Conservation (phyloP, 2,888 invertebrate species). For the Endotricha flammealis region DNA sequence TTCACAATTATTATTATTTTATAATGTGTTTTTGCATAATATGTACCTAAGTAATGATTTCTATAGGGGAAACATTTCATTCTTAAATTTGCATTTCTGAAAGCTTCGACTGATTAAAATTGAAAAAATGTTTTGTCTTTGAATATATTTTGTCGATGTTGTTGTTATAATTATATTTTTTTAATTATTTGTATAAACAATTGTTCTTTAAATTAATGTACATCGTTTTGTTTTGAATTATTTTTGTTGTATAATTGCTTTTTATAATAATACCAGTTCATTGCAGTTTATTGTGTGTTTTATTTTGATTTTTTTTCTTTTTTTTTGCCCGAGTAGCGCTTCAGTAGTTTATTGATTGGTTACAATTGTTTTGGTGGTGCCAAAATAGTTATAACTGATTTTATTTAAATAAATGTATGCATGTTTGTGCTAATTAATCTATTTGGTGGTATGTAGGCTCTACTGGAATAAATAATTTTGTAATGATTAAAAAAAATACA, state of each 20-base stretch:
- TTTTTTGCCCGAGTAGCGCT: constrained; percentile 65
- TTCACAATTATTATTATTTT: constrained; percentile 33
- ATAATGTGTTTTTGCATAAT: constrained; percentile 68
- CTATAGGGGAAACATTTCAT: constrained; percentile 57
- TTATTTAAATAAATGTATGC: constrained; percentile 22
- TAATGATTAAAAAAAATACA: no score
- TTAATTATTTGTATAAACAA: constrained; percentile 84
- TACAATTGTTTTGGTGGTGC: constrained; percentile 40
- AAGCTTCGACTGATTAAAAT: constrained; percentile 74
- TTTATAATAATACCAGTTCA: constrained; percentile 86
- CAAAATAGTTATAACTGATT: constrained; percentile 43
- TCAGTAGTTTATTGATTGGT: constrained; percentile 39
- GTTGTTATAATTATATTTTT: constrained; percentile 81
- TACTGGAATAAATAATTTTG: no score
- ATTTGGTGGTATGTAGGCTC: no score
- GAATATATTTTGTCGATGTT: constrained; percentile 79
- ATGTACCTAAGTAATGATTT: constrained; percentile 57
- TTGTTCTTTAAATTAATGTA: constrained; percentile 87
- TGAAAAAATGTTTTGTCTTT: constrained; percentile 77
- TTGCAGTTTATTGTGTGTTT: constrained; percentile 83
- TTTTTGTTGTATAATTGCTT: constrained; percentile 87
- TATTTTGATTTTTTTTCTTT: constrained; percentile 68
- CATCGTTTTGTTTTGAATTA: constrained; percentile 87
- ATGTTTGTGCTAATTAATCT: constrained; percentile 66
- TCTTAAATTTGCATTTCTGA: constrained; percentile 77